Evolutionary conservation across 2,888 invertebrate species (phyloP).

Genomic region (Tiliacea aurago): DNA sequence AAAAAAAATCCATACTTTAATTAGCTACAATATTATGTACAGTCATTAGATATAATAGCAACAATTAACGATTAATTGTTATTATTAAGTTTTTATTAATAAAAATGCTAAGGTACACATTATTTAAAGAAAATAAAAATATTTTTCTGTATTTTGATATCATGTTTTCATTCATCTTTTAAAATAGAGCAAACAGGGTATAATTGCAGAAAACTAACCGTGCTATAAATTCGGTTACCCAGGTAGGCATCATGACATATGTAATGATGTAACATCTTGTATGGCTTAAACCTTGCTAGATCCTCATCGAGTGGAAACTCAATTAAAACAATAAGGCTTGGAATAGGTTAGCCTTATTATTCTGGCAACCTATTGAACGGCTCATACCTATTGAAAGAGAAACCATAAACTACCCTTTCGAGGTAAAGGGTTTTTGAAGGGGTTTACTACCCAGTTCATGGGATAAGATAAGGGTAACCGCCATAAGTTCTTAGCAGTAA

Average conservation of each 20-base stretch:
- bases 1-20: conserved; percentile 12
- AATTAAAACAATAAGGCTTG: not conserved
- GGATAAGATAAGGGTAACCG: not conserved
- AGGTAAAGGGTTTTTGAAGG: not conserved
- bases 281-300: not conserved
- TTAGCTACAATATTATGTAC: conserved; percentile 31
- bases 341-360: not conserved
- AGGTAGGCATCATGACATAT: not conserved
- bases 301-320: not conserved
- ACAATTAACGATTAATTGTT: conserved; percentile 16
- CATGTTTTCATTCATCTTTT: conserved; percentile 12
- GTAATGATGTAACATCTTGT: not conserved
- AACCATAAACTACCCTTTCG: not conserved
- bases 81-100: conserved; percentile 24
- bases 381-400: not conserved
- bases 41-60: conserved; percentile 53
- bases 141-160: conserved; percentile 48
- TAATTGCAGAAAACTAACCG: not conserved
- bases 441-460: not conserved
- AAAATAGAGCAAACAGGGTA: not conserved
- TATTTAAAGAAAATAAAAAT: conserved; percentile 50
- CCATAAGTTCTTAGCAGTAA: not conserved
- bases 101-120: conserved; percentile 34
- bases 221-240: not conserved
- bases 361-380: too few relatives aligned